Evolutionary conservation across 2,113 vertebrate species (phyloP).

Genomic region (Microtus oregoni): DNA sequence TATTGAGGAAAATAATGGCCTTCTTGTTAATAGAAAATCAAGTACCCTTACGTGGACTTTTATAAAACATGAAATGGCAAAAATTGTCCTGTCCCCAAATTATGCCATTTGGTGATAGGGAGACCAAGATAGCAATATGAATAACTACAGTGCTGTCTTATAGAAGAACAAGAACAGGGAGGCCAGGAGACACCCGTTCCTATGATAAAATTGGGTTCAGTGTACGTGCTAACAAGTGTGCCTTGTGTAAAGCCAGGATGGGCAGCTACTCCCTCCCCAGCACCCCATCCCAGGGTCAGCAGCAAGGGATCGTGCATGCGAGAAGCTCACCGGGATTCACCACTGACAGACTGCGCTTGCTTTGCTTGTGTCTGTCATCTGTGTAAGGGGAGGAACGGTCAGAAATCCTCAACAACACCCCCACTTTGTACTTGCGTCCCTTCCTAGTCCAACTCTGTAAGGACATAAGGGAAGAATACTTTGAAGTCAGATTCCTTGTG

Average conservation of each 20-base stretch:
- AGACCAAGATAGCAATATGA: conserved; percentile 29
- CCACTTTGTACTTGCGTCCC: no score
- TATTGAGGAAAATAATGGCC: neutral
- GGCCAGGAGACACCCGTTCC: neutral
- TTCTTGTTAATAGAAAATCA: neutral
- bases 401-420: no score
- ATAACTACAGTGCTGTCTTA: neutral
- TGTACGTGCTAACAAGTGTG: no score
- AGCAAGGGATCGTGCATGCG: neutral
- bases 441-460: no score
- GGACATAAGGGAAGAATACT: no score
- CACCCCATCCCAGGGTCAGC: no score
- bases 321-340: no score
- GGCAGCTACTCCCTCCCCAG: neutral
- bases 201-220: neutral
- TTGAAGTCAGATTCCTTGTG: no score
- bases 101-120: neutral
- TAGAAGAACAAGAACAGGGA: neutral
- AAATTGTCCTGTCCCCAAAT: conserved; percentile 29
- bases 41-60: neutral
- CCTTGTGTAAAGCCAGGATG: neutral
- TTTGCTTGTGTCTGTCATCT: no score
- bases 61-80: conserved; percentile 1
- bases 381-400: no score
- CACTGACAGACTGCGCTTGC: no score